Base-by-base conservation (phyloP, 2,797 vertebrate species). In the Gobio occitaniae region DNA sequence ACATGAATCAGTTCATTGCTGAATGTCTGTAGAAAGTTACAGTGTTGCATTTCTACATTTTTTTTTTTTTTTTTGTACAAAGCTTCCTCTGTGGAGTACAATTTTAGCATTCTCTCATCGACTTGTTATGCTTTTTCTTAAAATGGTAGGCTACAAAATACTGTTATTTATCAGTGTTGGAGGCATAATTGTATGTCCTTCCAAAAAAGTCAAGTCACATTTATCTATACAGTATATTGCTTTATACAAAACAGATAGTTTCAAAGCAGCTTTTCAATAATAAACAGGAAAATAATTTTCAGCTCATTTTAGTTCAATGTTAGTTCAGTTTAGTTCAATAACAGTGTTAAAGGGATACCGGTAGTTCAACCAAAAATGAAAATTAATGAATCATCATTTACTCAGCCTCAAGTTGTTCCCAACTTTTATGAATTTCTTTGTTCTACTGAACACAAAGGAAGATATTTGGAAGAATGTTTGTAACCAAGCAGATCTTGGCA, bases 1-100 rank as follows among this genome's bases (percentile, higher is more conserved):
- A 89, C 91, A 91, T 88, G 90, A 91, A 90, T 82, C 80, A 66
- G 87, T 85, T 66, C 72, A 74, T 32, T 50, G n/a, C 32, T 38
- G 70, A 89, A 86, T 77, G 83, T 87, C 79, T 85, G 72, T 80
- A 54, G n/a, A 56, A 82, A 84, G 61, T 76, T 59, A 82, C 80
- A 83, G 77, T 41, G 21, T 11, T 69, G 19, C 52, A 76, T 77
- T 66, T 54, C 68, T 77, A n/a, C 29, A 61, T 36, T 32, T 78
- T 41, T 82, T 84, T 68, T 69, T 17, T 41, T n/a, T n/a, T n/a
- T n/a, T n/a, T n/a, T n/a, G n/a, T n/a, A n/a, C n/a, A n/a, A 19
- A 32, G 25, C 17, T 41, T 29, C 71, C 47, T 81, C 75, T 66
- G 75, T 44, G 54, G 69, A 52, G 32, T 36, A 84, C 50, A 59